Conservation (phyloP, 53 echinoderm and acorn worm genomes). For the Temnopleurus reevesii region DNA sequence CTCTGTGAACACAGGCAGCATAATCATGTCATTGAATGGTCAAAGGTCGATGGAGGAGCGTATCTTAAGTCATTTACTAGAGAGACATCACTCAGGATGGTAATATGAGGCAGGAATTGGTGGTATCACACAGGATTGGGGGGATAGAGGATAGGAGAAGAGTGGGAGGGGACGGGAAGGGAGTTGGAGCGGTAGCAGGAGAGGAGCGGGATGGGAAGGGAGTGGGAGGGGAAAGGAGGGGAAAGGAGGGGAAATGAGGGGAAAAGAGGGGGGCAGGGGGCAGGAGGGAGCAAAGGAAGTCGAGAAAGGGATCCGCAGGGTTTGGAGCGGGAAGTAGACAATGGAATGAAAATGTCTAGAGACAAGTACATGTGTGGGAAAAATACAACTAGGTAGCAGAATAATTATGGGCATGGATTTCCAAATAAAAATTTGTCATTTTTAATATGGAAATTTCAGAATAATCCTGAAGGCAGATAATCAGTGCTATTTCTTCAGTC, state of each 20-base stretch:
- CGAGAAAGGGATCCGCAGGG: not conserved
- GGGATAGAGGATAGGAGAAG: not conserved
- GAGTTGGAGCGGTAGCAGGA: not conserved
- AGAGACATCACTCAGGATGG: slow-evolving; percentile 20
- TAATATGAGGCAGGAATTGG: slow-evolving; percentile 19
- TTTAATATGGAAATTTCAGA: too few species aligned
- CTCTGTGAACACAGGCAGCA: slow-evolving; percentile 22
- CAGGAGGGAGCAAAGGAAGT: not conserved
- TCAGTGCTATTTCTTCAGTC: too few species aligned
- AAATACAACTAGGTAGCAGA: too few species aligned
- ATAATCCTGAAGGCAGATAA: too few species aligned
- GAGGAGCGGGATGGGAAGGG: not conserved
- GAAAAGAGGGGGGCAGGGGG: not conserved
- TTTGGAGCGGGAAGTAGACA: not conserved
- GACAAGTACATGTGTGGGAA: too few species aligned
- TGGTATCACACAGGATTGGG: not conserved
- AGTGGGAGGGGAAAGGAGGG: not conserved
- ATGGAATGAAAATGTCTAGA: too few species aligned
- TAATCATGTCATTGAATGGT: slow-evolving; percentile 32
- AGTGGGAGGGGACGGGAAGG: not conserved
- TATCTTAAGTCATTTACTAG: not conserved
- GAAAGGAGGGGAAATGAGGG: not conserved
- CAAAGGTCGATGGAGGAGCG: not conserved
- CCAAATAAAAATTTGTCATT: too few species aligned
- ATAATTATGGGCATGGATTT: too few species aligned